Conservation (phyloP, 2,888 invertebrate genomes). For the Stenurella melanura region DNA sequence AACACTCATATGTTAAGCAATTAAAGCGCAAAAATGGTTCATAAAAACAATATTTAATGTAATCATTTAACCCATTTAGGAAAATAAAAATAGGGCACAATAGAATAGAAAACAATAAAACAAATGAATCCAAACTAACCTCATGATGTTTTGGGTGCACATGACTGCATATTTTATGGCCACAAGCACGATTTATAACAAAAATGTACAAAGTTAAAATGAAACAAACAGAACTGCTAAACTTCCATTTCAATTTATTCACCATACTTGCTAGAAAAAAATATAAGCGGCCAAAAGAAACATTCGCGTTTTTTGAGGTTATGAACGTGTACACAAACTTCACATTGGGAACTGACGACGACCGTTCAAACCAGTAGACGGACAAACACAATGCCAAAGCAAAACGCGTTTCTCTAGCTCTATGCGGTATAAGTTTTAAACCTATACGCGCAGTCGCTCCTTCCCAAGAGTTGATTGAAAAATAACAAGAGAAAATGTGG, state of each 20-base stretch:
- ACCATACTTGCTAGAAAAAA: slow-evolving; percentile 63
- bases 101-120: slow-evolving; percentile 10
- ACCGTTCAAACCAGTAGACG: slow-evolving; percentile 17
- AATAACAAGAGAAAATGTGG: background rate
- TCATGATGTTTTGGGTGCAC: slow-evolving; percentile 66
- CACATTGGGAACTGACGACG: slow-evolving; percentile 11
- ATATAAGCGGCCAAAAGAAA: slow-evolving; percentile 51
- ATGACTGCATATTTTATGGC: slow-evolving; percentile 62
- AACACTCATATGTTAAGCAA: slow-evolving; percentile 18
- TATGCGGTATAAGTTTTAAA: background rate
- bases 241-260: slow-evolving; percentile 64
- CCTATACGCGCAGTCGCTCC: background rate
- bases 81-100: slow-evolving; percentile 18
- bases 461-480: background rate
- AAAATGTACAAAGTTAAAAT: slow-evolving; percentile 51
- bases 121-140: slow-evolving; percentile 57
- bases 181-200: slow-evolving; percentile 49
- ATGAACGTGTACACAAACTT: slow-evolving; percentile 48
- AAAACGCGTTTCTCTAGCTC: background rate
- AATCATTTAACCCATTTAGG: background rate
- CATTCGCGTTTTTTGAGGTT: slow-evolving; percentile 59
- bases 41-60: background rate
- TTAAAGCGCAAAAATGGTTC: background rate
- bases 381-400: background rate
- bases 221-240: slow-evolving; percentile 56